Base-by-base conservation (phyloP, 2,888 invertebrate genomes). In the Ceriagrion tenellum region DNA sequence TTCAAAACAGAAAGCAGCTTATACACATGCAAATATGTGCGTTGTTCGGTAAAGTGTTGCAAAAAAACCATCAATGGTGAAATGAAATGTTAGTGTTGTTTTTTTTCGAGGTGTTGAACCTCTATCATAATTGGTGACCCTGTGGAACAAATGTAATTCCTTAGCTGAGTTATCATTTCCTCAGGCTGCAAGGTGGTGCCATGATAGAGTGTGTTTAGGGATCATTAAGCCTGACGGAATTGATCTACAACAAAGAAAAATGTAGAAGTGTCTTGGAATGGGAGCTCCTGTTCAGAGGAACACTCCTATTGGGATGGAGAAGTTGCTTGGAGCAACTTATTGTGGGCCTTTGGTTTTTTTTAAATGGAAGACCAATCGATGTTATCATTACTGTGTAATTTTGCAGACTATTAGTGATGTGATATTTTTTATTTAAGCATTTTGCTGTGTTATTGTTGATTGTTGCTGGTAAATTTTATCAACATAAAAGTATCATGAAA, bases 311-410 rank as follows among this genome's bases (percentile, higher is more conserved):
- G n/a, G 47, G 18, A 47, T 63, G 55, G 16, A 63, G 47, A 69
- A 69, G 93, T 69, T 74, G 47, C 47, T 47, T 26, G 23, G n/a
- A 40, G 40, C 35, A 47, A 74, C 26, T 93, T 93, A 35, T 26
- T 55, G 93, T 93, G 93, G 93, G 93, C 93, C 93, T 91, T 69
- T 93, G 93, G 93, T 69, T 93, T 93, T 93, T 69, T 93, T 69
- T 93, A 2, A 69, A n/a, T 30, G 30, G n/a, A 40, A 74, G 74
- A 69, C 69, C 69, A 69, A 26, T 69, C n/a, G n/a, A 47, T 93
- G 69, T 12, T 59, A 47, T 35, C 93, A 47, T 69, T 69, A 59
- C 93, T 93, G 47, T 47, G 74, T 47, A 63, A 74, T 93, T 59
- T 93, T n/a, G 26, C 93, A 93, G 47, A 74, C 93, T 26, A 16